Base-by-base conservation (phyloP, 2,113 vertebrate species). In the Mustelus asterias region DNA sequence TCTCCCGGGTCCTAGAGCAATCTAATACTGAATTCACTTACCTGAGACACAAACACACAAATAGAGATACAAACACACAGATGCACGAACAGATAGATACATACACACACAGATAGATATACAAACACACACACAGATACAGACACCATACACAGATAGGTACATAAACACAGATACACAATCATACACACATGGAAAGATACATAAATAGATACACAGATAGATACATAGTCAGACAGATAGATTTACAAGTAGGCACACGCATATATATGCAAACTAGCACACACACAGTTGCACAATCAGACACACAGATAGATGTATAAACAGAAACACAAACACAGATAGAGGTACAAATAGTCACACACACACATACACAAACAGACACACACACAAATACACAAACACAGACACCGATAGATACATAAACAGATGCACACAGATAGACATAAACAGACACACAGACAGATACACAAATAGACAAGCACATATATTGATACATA, bases 1-100 rank as follows among this genome's bases (percentile, higher is more conserved):
- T 41, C 93, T 4, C 20, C 93, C 67, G 67, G 93, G 93, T 95
- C 93, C 93, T 95, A 95, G 67, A 95, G 67, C 11, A 93, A 93
- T 65, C 89, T 13, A 65, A 60, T 6, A 60, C n/a, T 20, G 4
- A 18, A 33, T 29, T 65, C 58, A 92, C 60, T 54, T 93, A 65
- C 33, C 89, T 37, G 89, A 8, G 60, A 9, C 16, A 67, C 14
- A 93, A 3, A 22, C 5, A 9, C 16, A 67, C 14, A 93, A 3
- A 22, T 1, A 90, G 11, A 60, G 0, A 48, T 20, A 44, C 70
- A 26, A 9, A 26, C 24, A 29, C 29, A 16, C 48, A 89, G 2
- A 26, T 8, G 1, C 48, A 65, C 33, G 37, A 0, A 33, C 0
- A 20, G 14, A 14, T 29, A 18, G 26, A 60, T 24, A 33, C 54